These are phyloP conservation scores for Sebastes kiyomatsui DNA, from an alignment of 2,797 vertebrate genomes.

Conservation along the genomic window DNA sequence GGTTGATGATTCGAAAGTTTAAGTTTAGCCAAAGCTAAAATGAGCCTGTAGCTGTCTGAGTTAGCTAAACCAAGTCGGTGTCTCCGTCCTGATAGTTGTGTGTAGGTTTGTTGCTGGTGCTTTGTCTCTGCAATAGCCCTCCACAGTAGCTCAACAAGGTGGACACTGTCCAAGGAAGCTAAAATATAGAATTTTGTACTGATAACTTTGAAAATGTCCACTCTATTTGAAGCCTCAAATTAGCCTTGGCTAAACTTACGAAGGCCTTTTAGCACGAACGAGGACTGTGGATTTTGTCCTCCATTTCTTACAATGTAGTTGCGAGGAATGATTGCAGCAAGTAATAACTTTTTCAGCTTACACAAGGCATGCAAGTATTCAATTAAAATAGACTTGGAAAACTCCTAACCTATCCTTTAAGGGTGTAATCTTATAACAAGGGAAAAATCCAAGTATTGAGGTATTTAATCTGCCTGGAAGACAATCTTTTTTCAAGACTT, in stretches of 20 bases:
- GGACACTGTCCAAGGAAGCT: not conserved
- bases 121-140: too few species aligned
- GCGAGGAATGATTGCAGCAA: not conserved
- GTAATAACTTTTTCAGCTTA: not conserved
- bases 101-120: not conserved
- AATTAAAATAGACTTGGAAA: not conserved
- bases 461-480: not conserved
- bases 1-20: not conserved
- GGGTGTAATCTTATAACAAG: not conserved
- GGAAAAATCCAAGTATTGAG: not conserved
- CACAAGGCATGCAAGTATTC: not conserved
- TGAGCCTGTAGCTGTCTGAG: not conserved
- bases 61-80: too few species aligned
- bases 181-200: not conserved
- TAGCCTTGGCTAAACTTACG: not conserved
- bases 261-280: not conserved
- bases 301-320: not conserved
- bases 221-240: not conserved
- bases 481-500: not conserved
- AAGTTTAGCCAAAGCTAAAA: not conserved
- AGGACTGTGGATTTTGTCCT: too few species aligned
- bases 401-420: not conserved
- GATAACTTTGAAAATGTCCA: not conserved
- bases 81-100: not conserved
- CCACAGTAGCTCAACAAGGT: accelerated